A percentile compares a stretch with the other conserved stretches of the same genome.
Conservation (phyloP, 92 coral and sea anemone species). For the Zoanthus sansibaricus region DNA sequence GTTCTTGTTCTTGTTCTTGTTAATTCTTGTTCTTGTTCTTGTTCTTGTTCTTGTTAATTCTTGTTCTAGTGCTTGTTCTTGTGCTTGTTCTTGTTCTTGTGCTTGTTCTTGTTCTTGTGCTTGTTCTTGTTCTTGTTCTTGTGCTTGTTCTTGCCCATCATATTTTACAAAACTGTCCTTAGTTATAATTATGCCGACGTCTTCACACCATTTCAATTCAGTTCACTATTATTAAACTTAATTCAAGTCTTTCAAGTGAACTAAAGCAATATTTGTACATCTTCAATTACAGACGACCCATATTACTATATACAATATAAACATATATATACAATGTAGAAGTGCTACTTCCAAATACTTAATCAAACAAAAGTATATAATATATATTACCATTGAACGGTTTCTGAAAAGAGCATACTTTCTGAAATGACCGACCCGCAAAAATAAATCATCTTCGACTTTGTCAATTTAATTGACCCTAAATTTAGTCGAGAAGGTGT, state of each 20-base stretch:
- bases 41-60: no score
- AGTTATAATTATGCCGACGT: neutral
- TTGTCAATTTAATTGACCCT: neutral
- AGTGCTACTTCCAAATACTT: conserved; percentile 15
- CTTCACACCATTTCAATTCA: neutral
- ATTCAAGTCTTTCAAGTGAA: neutral
- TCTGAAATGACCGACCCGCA: conserved; percentile 6
- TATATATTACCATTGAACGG: conserved; percentile 23
- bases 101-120: no score
- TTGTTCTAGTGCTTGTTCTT: no score
- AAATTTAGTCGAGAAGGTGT: neutral
- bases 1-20: no score
- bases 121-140: no score
- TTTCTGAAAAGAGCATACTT: conserved; percentile 6
- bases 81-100: no score
- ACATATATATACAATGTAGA: conserved; percentile 29
- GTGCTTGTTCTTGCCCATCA: no score
- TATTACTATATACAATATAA: conserved; percentile 36
- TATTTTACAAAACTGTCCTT: conserved; percentile 43
- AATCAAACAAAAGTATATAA: conserved; percentile 30
- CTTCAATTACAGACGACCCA: neutral
- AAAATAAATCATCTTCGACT: conserved; percentile 20
- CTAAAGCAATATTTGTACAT: neutral
- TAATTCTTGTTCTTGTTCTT: no score
- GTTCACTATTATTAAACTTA: neutral